Conservation (phyloP, 2,113 vertebrate genomes). For the Poeciliopsis occidentalis region DNA sequence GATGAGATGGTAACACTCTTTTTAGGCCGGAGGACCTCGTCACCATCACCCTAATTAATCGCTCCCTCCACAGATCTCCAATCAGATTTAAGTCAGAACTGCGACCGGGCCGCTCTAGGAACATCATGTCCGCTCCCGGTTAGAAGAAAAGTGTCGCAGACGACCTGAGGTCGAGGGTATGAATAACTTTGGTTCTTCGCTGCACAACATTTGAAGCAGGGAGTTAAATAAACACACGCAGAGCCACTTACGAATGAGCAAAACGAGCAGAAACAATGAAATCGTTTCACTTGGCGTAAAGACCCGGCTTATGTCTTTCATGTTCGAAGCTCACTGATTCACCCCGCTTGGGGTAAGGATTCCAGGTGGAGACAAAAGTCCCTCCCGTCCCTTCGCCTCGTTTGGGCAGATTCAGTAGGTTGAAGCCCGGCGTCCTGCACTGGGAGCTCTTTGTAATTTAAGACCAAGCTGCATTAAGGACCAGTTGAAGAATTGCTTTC, state of each 20-base stretch:
- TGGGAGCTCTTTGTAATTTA: conserved; percentile 72
- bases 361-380: conserved; percentile 30
- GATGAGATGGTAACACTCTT: no score
- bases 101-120: not conserved
- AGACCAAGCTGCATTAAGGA: conserved; percentile 30
- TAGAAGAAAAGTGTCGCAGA: no score
- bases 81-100: no score
- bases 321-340: conserved; percentile 57
- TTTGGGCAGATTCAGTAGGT: conserved; percentile 61
- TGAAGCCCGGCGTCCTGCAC: conserved; percentile 69
- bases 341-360: conserved; percentile 43
- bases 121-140: not conserved
- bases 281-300: no score
- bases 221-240: not conserved
- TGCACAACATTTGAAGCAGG: no score
- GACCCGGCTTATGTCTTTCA: not conserved
- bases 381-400: conserved; percentile 43
- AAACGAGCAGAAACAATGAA: not conserved
- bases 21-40: no score
- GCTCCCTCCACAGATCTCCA: no score
- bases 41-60: no score
- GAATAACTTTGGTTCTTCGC: no score
- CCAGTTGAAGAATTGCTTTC: conserved; percentile 74
- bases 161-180: no score
- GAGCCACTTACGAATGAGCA: not conserved